Conservation (phyloP, 2,113 vertebrate genomes). For the Puntigrus tetrazona region DNA sequence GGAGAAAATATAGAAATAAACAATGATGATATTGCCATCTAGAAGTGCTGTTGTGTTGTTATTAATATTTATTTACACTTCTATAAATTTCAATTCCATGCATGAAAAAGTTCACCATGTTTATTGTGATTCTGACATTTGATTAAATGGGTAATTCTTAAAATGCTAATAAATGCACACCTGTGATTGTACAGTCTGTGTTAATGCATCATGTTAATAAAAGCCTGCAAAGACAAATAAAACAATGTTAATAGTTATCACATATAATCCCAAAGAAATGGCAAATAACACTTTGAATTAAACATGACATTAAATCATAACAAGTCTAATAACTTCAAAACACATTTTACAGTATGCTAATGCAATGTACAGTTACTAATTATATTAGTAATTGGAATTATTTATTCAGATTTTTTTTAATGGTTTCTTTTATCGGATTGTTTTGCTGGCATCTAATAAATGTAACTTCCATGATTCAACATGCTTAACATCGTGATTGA, state of each 20-base stretch:
- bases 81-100: background rate
- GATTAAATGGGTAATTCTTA: background rate
- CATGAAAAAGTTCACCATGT: background rate
- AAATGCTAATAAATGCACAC: background rate
- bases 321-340: too few relatives aligned
- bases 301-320: too few relatives aligned
- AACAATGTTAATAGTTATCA: too few relatives aligned
- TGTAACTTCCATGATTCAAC: too few relatives aligned
- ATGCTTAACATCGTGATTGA: too few relatives aligned
- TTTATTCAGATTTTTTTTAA: background rate
- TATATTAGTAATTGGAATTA: background rate
- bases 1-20: background rate
- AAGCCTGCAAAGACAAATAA: background rate
- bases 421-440: background rate
- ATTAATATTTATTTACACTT: background rate
- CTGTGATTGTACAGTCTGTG: background rate
- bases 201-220: background rate
- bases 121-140: background rate
- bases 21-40: constrained; percentile 29
- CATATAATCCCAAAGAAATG: too few relatives aligned
- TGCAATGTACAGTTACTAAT: background rate
- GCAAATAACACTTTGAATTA: too few relatives aligned
- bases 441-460: background rate
- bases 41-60: background rate
- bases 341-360: background rate